Evolutionary conservation across 64 coral and sea anemone species (phyloP), one percentile per base, ranked within the genome.

Genomic region (Montipora cactus): DNA sequence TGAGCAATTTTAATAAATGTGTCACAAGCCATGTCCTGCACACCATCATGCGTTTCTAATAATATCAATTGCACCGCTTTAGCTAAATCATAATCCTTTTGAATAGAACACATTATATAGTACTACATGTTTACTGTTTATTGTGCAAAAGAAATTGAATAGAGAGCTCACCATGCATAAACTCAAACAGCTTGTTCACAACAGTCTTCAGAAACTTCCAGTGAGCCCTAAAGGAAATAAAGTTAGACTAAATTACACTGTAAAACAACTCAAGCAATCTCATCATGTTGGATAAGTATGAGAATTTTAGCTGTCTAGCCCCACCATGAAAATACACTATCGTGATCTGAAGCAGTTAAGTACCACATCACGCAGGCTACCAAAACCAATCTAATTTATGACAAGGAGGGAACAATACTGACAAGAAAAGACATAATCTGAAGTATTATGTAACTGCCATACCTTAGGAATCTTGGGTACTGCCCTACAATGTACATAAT

Each of bases 401-500:
- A 68, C 14, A 16, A 68, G 14, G 52, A 55, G 52, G 52, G 52
- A 64, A 64, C 61, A 64, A 15, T 64, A 64, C 8, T 10, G 10
- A 55, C 52, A 55, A 55, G 6, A 7, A 5, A 55, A 57, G 53
- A 57, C 53, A 37, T 37, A 57, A 8, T 57, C 11, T 6, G 7
- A 57, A 8, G 53, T 73, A 45, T 7, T 6, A 11, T 48, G 5
- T 37, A n/a, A 19, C 44, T 61, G 8, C 7, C 10, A 21, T 88
- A 98, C 97, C 97, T 96, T 55, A 98, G 84, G 22, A 98, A 98
- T 67, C 97, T 96, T 44, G 97, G 97, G 51, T 98, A 98, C 67
- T 98, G 97, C 53, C 97, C 97, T 82, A 98, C 97, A 70, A 98
- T 98, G 80, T 98, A 98, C 97, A 98, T 98, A 53, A 98, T 98